Base-by-base conservation (phyloP, 2,797 vertebrate genomes). In the Bovichtus diacanthus region DNA sequence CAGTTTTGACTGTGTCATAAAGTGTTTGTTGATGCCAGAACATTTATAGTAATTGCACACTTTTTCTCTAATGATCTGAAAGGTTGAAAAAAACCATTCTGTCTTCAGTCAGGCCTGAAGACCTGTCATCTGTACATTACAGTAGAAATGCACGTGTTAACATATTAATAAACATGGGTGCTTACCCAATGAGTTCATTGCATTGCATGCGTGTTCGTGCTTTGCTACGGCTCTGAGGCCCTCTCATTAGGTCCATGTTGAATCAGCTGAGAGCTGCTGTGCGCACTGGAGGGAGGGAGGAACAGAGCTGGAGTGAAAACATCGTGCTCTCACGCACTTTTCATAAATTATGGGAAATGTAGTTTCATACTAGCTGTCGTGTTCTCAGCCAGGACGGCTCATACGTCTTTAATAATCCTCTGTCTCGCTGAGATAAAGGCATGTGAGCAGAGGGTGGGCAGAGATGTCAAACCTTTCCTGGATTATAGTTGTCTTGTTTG, bases 251-350 rank as follows among this genome's bases (percentile, higher is more conserved):
- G 44, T 75, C 50, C 12, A 23, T 85, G 81, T 85, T 84, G 74
- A 84, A 86, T 82, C 78, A 88, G 78, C 76, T 86, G 82, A 77
- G 65, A 49, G 46, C 77, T 61, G 60, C 68, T 21, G 59, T 8
- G 9, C 53, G 12, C 68, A 41, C 62, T 60, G 55, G 47, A 70
- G 65, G 65, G 51, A 59, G 21, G 65, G 51, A 59, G n/a, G 19
- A 53, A 49, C 6, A 12, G 53, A 61, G 46, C 71, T 78, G 36
- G 31, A 82, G 59, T 61, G 29, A 84, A 82, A 88, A 84, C 76
- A 76, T 74, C 47, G n/a, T 15, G 21, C 29, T 51, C 10, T 53
- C 29, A 27, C 3, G 2, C 43, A 25, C 6, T 38, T 70, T 70
- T 34, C 16, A 4, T 43, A 18, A 51, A 56, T 76, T n/a, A 18